Evolutionary conservation across 2,113 vertebrate species (phyloP), one percentile per base, ranked within the genome.

Genomic region (Pedionomus torquatus): DNA sequence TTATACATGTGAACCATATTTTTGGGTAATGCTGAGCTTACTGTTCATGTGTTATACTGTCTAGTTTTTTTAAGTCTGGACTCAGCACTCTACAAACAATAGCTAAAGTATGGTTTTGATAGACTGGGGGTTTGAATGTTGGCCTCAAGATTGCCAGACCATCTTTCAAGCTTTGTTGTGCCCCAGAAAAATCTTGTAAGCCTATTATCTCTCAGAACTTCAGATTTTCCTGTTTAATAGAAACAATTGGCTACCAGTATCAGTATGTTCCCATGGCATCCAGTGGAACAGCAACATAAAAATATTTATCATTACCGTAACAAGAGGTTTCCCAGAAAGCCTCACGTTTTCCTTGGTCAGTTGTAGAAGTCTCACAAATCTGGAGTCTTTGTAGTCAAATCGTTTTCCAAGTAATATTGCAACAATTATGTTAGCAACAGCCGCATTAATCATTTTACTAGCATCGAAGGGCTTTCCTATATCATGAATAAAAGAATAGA

Each of bases 401-500:
- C 91, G 57, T 82, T 98, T 96, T 51, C 97, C 98, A 78, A 98
- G 39, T 69, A 98, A 39, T 57, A 98, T 91, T 5, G 97, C 96
- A 35, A 97, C 97, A 70, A 98, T 98, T 68, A 97, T 92, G 11
- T 98, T 98, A 69, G 97, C 95, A 51, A 97, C 93, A 23, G 97
- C 95, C 81, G 86, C 84, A 31, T 95, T 97, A 39, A 97, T 85
- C 10, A 94, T 70, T 65, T 66, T 97, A 26, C 82, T 88, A 51
- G 11, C 51, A 18, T 98, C 97, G 7, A 97, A 75, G 18, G 97
- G 95, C 21, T 96, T 97, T 90, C 97, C 97, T 98, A 48, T 18
- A 83, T 58, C 37, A 54, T 9, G 72, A 68, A 75, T 4, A 46
- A 66, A 75, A 63, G 8, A 66, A 84, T 25, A 8, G 13, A 57